A percentile compares a stretch with the other conserved stretches of the same genome.
Conservation (phyloP, 1,140 invertebrate genomes). For the Apis dorsata region DNA sequence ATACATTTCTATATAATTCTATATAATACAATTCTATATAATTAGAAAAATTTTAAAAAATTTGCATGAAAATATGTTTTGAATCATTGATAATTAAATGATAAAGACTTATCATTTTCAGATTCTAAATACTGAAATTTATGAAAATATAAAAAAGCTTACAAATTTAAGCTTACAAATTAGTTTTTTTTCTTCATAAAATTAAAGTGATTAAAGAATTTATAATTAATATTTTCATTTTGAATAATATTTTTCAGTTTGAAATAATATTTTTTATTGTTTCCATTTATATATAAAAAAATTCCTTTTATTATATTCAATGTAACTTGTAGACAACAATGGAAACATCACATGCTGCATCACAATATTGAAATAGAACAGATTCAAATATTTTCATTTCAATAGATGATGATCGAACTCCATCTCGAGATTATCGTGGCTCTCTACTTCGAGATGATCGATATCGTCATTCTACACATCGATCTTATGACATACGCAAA, state of each 20-base stretch:
- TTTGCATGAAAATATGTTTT: too few species aligned
- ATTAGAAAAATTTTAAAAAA: too few species aligned
- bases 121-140: too few species aligned
- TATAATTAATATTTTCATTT: neutral
- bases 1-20: too few species aligned
- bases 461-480: conserved; percentile 70
- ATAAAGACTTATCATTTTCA: too few species aligned
- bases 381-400: conserved; percentile 74
- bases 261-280: neutral
- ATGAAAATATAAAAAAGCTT: too few species aligned
- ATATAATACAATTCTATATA: too few species aligned
- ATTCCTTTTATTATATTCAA: conserved; percentile 12
- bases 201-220: neutral
- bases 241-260: too few species aligned
- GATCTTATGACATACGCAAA: conserved; percentile 72
- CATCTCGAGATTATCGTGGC: conserved; percentile 72
- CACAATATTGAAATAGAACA: conserved; percentile 71
- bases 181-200: too few species aligned
- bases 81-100: too few species aligned
- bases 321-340: conserved; percentile 58
- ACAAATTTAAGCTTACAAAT: too few species aligned
- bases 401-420: conserved; percentile 74
- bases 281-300: neutral
- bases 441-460: conserved; percentile 66
- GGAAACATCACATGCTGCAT: conserved; percentile 69